Evolutionary conservation across 1,140 invertebrate genomes (phyloP).

Genomic region (Phymorhynchus buccinoides): DNA sequence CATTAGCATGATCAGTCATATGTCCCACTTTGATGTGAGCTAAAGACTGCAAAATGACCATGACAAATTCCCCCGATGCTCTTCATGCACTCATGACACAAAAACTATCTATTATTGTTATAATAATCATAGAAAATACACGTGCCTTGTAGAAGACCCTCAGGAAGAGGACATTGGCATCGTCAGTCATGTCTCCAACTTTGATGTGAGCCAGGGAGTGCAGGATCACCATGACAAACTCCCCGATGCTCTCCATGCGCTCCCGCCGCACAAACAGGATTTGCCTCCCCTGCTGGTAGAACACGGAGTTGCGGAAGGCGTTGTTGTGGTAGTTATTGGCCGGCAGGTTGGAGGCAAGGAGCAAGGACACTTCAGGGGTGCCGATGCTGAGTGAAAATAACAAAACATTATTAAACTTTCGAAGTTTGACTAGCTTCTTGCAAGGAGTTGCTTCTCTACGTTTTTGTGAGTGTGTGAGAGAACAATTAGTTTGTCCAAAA

Average conservation of each 20-base stretch:
- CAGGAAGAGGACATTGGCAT: constrained; percentile 67
- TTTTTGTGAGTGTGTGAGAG: too few relatives aligned
- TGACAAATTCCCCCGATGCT: constrained; percentile 70
- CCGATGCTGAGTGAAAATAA: constrained; percentile 38
- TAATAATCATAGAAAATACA: not conserved
- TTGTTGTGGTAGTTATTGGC: constrained; percentile 68
- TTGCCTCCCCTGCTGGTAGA: constrained; percentile 65
- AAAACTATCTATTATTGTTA: constrained; percentile 47
- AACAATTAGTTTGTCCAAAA: too few relatives aligned
- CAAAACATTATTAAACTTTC: too few relatives aligned
- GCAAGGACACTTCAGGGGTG: constrained; percentile 65
- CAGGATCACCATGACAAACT: constrained; percentile 69
- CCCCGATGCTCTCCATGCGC: constrained; percentile 70
- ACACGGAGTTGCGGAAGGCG: constrained; percentile 68
- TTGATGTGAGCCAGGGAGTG: constrained; percentile 70
- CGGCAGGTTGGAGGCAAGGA: constrained; percentile 69
- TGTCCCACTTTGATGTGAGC: constrained; percentile 68
- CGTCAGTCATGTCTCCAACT: constrained; percentile 66
- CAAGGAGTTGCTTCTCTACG: too few relatives aligned
- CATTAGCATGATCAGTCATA: constrained; percentile 67
- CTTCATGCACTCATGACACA: constrained; percentile 67
- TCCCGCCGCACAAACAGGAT: constrained; percentile 69
- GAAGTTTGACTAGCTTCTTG: too few relatives aligned
- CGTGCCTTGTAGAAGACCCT: constrained; percentile 68
- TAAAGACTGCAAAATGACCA: constrained; percentile 67